phyloP scores from a whole-genome alignment of 2,888 invertebrate species.

The Pycnomerus fuliginosus region DNA sequence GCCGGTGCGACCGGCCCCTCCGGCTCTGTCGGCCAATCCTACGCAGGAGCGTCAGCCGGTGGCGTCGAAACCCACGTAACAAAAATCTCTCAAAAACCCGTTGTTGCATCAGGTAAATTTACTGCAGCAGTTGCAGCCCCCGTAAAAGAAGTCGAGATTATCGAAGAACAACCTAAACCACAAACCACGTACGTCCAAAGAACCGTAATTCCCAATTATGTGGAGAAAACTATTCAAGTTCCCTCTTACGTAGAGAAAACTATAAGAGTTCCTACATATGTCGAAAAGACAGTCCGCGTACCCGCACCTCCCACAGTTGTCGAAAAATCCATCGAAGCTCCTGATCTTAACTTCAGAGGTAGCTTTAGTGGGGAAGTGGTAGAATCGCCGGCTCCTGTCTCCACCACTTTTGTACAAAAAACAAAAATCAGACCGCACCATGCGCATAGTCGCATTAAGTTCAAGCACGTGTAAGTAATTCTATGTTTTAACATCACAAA shows the following conservation, averaged over 20 bases:
- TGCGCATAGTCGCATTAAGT: constrained; percentile 21
- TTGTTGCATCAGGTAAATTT: constrained; percentile 22
- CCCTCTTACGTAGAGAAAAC: constrained; percentile 49
- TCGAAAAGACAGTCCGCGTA: constrained; percentile 46
- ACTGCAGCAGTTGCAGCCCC: constrained; percentile 24
- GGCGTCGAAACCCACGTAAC: constrained; percentile 24
- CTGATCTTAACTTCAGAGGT: constrained; percentile 22
- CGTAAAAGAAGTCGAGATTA: constrained; percentile 29
- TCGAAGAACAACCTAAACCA: constrained; percentile 34
- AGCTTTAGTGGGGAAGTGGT: constrained; percentile 9
- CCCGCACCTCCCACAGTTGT: constrained; percentile 45
- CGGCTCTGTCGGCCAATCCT: constrained; percentile 37
- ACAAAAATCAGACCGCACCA: constrained; percentile 32
- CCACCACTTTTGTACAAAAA: constrained; percentile 25
- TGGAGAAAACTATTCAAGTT: constrained; percentile 48
- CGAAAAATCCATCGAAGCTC: constrained; percentile 42
- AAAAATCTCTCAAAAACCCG: constrained; percentile 20
- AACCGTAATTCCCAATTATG: constrained; percentile 48
- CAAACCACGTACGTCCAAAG: constrained; percentile 44
- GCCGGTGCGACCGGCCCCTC: constrained; percentile 51
- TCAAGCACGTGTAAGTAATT: constrained; percentile 36
- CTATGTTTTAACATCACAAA: neutral
- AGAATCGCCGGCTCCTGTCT: constrained; percentile 17
- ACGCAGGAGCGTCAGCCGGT: constrained; percentile 33
- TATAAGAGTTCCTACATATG: constrained; percentile 46